Base-by-base conservation (phyloP, 2,888 invertebrate genomes). In the Branchellion lobata region DNA sequence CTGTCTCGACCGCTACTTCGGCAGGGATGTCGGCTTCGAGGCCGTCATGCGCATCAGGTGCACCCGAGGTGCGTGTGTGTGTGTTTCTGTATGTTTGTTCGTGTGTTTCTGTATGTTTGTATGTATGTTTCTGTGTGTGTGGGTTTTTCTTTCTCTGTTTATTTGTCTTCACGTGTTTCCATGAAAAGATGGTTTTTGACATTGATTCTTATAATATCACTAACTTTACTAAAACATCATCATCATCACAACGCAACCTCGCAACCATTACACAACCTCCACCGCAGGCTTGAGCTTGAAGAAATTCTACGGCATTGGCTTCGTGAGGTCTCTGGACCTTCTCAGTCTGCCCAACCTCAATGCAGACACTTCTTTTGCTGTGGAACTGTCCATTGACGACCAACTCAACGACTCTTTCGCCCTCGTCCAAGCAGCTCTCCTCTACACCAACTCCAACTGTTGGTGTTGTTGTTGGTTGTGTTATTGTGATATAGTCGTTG, bases 231-330 rank as follows among this genome's bases (percentile, higher is more conserved):
- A n/a, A n/a, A n/a, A n/a, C n/a, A n/a, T n/a, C n/a, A n/a, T n/a
- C n/a, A n/a, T n/a, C n/a, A n/a, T n/a, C n/a, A n/a, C n/a, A n/a
- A n/a, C n/a, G n/a, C n/a, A n/a, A n/a, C n/a, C n/a, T n/a, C n/a
- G n/a, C n/a, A n/a, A n/a, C n/a, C n/a, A n/a, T n/a, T n/a, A n/a
- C n/a, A n/a, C n/a, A n/a, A n/a, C n/a, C n/a, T n/a, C n/a, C n/a
- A n/a, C 47, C 68, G 1, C 92, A 86, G 97, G 98, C 24, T 90
- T 99, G 80, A 91, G 94, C 34, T 94, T 99, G 85, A 96, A 98
- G 89, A 95, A 96, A 86, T 99, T 99, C 92, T 97, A 98, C 89
- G 99, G 99, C 61, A 98, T 98, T 89, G 97, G 97, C 91, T 99
- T 99, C 89, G 98, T 99, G 75, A 91, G 99, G 1, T 97, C 98